phyloP scores from a whole-genome alignment of 2,113 vertebrate genomes.

The Vidua chalybeata region DNA sequence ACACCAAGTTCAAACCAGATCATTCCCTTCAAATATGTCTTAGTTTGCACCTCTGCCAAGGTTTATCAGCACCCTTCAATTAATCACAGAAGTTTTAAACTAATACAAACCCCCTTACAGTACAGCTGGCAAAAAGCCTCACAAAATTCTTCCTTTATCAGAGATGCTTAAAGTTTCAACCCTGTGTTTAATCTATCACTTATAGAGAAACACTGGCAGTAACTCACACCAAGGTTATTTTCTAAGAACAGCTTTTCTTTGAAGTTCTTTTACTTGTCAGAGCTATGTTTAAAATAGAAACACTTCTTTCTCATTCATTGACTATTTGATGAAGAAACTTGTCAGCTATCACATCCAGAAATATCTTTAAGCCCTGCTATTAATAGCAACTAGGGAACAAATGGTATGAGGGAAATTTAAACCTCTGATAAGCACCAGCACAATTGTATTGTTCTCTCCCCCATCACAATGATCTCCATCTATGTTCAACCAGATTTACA shows the following conservation, averaged over 20 bases:
- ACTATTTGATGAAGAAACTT: slow-evolving; percentile 59
- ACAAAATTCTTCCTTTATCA: not conserved
- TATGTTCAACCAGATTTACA: not conserved
- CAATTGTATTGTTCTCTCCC: rapidly evolving
- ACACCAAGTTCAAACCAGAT: not conserved
- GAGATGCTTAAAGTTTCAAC: not conserved
- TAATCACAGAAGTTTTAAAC: not conserved
- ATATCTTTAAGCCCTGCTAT: slow-evolving; percentile 28
- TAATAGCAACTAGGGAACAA: slow-evolving; percentile 48
- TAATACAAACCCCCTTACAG: not conserved
- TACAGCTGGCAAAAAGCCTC: not conserved
- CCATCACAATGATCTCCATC: not conserved
- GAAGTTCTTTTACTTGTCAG: slow-evolving; percentile 40
- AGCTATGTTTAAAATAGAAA: slow-evolving; percentile 50
- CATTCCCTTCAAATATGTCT: not conserved
- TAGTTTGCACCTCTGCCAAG: not conserved
- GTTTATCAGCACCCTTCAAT: not conserved
- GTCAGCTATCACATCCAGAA: slow-evolving; percentile 53
- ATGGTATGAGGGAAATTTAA: slow-evolving; percentile 28
- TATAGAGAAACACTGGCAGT: not conserved
- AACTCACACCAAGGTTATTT: slow-evolving; percentile 37
- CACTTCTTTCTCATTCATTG: slow-evolving; percentile 55
- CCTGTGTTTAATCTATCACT: not conserved
- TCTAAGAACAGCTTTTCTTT: slow-evolving; percentile 4
- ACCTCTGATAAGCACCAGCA: not conserved